These are phyloP conservation scores for Microtus oregoni DNA, from an alignment of 2,113 vertebrate species.

Conservation along the genomic window DNA sequence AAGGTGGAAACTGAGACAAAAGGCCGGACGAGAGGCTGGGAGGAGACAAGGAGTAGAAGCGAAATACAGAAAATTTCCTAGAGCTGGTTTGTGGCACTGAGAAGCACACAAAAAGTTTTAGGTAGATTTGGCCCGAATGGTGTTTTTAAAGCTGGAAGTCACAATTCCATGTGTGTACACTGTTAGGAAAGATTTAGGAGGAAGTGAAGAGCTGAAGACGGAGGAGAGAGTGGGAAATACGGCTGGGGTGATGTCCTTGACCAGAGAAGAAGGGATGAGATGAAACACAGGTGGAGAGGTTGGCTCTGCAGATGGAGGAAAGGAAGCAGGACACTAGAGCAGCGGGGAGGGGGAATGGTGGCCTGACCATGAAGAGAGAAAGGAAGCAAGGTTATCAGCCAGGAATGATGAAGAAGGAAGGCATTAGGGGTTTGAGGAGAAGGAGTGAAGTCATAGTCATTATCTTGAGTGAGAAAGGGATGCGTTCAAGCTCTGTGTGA, in stretches of 20 bases:
- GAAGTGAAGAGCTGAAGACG: neutral
- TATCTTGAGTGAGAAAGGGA: neutral
- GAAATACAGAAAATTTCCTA: neutral
- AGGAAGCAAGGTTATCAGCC: neutral
- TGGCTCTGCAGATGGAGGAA: neutral
- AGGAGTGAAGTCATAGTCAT: neutral
- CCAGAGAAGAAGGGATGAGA: too few species aligned
- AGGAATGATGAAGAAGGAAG: neutral
- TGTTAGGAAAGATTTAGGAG: neutral
- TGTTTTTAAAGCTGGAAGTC: neutral
- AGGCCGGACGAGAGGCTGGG: neutral
- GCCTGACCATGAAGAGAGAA: neutral
- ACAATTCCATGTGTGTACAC: neutral
- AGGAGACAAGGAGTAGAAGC: neutral
- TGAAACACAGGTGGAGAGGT: neutral
- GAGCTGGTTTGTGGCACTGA: neutral
- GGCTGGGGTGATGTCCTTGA: accelerated
- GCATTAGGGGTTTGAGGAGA: neutral
- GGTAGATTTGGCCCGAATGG: neutral
- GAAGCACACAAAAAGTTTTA: neutral
- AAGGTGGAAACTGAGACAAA: neutral
- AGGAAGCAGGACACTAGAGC: neutral
- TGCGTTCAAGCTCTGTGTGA: neutral
- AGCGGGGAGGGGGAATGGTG: neutral
- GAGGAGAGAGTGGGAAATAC: neutral